phyloP scores from a whole-genome alignment of 2,113 vertebrate genomes.

The Raja brachyura region DNA sequence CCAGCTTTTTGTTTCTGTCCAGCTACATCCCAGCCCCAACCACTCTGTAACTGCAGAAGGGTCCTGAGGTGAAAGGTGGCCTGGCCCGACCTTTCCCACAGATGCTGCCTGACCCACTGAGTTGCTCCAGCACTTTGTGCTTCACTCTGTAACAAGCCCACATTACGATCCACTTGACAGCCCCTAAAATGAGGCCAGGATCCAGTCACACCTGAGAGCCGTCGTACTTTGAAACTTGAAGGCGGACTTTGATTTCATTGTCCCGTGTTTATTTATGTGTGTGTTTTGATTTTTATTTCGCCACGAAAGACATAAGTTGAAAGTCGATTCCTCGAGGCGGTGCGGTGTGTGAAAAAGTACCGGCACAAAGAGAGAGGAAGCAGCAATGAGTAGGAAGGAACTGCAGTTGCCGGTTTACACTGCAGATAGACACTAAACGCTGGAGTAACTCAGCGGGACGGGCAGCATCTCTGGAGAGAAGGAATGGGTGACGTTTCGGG shows the following conservation, averaged over 20 bases:
- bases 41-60: not conserved
- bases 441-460: too few relatives aligned
- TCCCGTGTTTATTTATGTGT: not conserved
- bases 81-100: not conserved
- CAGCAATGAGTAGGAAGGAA: too few relatives aligned
- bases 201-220: not conserved
- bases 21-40: not conserved
- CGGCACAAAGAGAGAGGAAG: not conserved
- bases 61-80: too few relatives aligned
- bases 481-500: too few relatives aligned
- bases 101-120: too few relatives aligned
- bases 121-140: too few relatives aligned
- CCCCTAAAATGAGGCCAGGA: not conserved
- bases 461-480: too few relatives aligned
- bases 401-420: too few relatives aligned
- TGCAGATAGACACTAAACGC: too few relatives aligned
- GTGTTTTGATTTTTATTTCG: not conserved
- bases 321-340: not conserved
- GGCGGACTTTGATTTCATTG: not conserved
- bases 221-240: not conserved
- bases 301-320: not conserved
- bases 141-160: not conserved
- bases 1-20: too few relatives aligned
- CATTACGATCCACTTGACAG: not conserved
- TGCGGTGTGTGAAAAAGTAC: not conserved